Evolutionary conservation across 2,113 vertebrate genomes (phyloP), one percentile per base, ranked within the genome.

Genomic region (Triplophysa siluroides): DNA sequence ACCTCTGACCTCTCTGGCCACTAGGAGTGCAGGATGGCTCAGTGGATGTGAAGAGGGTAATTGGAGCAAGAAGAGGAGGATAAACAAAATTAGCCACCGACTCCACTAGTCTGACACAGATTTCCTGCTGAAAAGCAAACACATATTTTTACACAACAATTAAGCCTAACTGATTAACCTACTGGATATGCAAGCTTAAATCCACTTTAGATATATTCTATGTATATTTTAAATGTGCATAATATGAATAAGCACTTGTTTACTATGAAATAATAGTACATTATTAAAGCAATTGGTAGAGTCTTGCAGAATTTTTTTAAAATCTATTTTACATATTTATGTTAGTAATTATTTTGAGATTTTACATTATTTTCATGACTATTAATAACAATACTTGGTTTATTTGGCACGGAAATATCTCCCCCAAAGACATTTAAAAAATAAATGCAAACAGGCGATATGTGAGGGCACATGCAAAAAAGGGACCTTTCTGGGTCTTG

Each of bases 401-500:
- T 26, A 9, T 26, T 52, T 70, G 8, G 16, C n/a, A 9, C 2
- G 8, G 19, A 21, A 3, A 47, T 10, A 68, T 50, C 19, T 16
- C 12, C 41, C 26, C 62, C 29, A 9, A 14, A 45, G 8, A 18
- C 2, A 24, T 24, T 50, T 8, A 24, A 10, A 1, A 16, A 16
- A 5, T 23, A 58, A 54, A 88, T 67, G 24, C 41, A 10, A 72
- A 82, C 91, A 91, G 92, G 93, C 92, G 38, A 18, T 18, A 41
- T 83, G 9, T 18, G 3, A 24, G 23, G 70, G 8, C 83, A 38
- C 79, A 10, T 18, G 4, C 29, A 1, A 0, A 38, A 29, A 13
- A 3, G 82, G 88, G 81, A 78, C 45, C 29, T 1, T 43, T 3
- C 5, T 18, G 82, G 93, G 92, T 92, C 91, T 89, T 93, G 79